A percentile compares a stretch with the other conserved stretches of the same genome.
phyloP scores from a whole-genome alignment of 2,797 vertebrate genomes.

The Siniperca obscura region DNA sequence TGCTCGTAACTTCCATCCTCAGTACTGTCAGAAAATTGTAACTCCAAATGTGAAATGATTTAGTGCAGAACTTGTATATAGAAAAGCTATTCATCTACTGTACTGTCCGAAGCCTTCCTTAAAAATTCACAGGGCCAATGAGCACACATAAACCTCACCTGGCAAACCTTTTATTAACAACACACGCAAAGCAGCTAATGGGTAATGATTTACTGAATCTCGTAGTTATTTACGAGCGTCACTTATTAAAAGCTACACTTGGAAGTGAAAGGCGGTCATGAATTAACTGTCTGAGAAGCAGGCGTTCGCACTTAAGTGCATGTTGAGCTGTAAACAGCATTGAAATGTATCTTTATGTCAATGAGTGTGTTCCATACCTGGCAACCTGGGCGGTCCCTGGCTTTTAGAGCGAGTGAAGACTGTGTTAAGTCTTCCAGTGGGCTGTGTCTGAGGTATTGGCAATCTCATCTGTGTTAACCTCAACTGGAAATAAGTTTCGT shows the following conservation, averaged over 20 bases:
- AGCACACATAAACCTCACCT: conserved; percentile 71
- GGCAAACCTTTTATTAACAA: conserved; percentile 71
- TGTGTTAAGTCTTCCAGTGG: conserved; percentile 43
- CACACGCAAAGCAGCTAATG: conserved; percentile 62
- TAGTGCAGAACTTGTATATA: conserved; percentile 47
- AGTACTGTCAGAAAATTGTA: conserved; percentile 46
- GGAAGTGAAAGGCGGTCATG: conserved; percentile 51
- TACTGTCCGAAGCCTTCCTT: conserved; percentile 62
- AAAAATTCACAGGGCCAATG: conserved; percentile 71
- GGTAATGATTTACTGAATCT: conserved; percentile 73
- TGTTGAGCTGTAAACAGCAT: conserved; percentile 48
- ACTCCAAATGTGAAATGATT: conserved; percentile 56
- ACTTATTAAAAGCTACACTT: conserved; percentile 72
- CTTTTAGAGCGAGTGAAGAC: conserved; percentile 31
- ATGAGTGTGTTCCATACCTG: conserved; percentile 38
- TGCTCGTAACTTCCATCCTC: conserved; percentile 43
- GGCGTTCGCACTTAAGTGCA: conserved; percentile 30
- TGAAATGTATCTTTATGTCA: conserved; percentile 61
- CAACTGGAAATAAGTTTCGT: conserved; percentile 67
- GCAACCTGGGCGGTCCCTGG: conserved; percentile 14
- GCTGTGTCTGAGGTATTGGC: conserved; percentile 43
- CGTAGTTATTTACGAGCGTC: conserved; percentile 67
- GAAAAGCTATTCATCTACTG: conserved; percentile 70
- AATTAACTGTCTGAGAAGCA: conserved; percentile 54
- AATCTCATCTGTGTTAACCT: conserved; percentile 63